Evolutionary conservation across 2,113 vertebrate species (phyloP).

Genomic region (Pholis gunnellus): DNA sequence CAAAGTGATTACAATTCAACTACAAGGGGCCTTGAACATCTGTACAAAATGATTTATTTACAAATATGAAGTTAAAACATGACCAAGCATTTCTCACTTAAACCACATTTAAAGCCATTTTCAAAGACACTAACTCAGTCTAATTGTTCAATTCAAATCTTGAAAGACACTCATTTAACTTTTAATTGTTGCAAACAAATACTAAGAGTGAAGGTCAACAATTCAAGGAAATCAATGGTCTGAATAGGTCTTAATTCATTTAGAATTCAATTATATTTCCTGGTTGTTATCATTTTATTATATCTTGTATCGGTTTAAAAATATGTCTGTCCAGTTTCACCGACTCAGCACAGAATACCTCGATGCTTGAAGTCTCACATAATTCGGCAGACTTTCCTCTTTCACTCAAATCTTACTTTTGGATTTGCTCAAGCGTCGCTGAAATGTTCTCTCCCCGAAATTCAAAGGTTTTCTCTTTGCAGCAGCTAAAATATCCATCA

Average conservation of each 20-base stretch:
- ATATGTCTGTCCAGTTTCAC: background rate
- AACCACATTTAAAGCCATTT: background rate
- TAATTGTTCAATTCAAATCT: background rate
- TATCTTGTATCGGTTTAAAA: background rate
- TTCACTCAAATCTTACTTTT: background rate
- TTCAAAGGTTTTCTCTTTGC: background rate
- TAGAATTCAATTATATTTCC: background rate
- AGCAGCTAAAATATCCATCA: background rate
- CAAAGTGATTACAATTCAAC: background rate
- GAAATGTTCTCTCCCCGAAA: background rate
- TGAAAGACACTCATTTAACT: background rate
- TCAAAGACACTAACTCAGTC: background rate
- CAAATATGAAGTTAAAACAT: background rate
- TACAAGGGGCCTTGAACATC: background rate
- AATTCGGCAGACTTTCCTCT: slow-evolving; percentile 7
- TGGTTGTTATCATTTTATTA: background rate
- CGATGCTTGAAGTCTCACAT: background rate
- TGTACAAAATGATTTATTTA: background rate
- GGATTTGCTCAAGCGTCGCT: background rate
- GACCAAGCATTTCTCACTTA: background rate
- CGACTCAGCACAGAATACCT: slow-evolving; percentile 27
- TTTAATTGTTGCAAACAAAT: background rate
- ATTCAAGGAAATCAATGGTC: background rate
- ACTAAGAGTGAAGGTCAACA: background rate
- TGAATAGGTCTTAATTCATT: background rate